A percentile compares a stretch with the other conserved stretches of the same genome.
Conservation (phyloP, 2,113 vertebrate genomes). For the Typhlomys cinereus region DNA sequence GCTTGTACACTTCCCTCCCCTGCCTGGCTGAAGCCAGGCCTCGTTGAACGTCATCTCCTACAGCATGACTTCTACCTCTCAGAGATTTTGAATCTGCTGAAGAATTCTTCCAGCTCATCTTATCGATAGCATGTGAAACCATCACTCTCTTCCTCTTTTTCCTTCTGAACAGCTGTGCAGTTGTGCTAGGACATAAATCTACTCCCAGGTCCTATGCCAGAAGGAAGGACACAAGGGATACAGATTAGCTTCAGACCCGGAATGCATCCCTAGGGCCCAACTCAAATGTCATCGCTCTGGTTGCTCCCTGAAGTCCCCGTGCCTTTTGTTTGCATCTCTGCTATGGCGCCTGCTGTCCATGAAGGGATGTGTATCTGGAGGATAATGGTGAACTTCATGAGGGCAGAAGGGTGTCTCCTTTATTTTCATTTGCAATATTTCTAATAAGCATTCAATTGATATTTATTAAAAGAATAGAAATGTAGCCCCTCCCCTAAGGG, state of each 20-base stretch:
- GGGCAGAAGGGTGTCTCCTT: not conserved
- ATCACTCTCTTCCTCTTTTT: not conserved
- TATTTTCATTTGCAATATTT: not conserved
- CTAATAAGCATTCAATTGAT: not conserved
- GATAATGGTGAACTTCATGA: not conserved
- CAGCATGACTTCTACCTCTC: not conserved
- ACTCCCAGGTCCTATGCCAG: not conserved
- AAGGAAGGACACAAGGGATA: too few relatives aligned
- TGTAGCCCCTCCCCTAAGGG: not conserved
- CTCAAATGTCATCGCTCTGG: not conserved
- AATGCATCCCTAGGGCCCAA: not conserved
- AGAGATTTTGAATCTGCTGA: not conserved
- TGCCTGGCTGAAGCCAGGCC: not conserved
- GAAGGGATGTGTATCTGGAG: not conserved
- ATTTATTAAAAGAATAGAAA: not conserved
- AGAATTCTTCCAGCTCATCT: not conserved
- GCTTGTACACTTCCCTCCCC: not conserved
- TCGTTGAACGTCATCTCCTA: not conserved
- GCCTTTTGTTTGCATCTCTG: not conserved
- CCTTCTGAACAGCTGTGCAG: not conserved
- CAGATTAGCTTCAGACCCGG: not conserved
- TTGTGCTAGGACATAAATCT: not conserved
- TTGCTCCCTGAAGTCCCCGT: not conserved
- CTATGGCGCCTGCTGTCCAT: not conserved
- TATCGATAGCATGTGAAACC: accelerated